Base-by-base conservation (phyloP, 2,797 vertebrate species). In the Sebastes hubbsi region DNA sequence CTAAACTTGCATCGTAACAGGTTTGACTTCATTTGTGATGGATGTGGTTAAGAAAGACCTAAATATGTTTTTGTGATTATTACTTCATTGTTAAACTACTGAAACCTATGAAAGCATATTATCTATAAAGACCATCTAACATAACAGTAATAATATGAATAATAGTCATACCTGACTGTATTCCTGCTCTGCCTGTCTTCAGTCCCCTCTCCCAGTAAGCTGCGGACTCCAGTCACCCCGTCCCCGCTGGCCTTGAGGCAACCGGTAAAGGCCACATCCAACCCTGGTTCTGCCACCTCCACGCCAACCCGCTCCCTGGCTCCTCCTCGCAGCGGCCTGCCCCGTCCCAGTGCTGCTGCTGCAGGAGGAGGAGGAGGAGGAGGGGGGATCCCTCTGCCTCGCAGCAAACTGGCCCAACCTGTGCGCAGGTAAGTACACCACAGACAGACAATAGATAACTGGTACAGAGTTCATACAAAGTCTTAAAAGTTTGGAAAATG, bases 391-490 rank as follows among this genome's bases (percentile, higher is more conserved):
- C 97, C 98, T 90, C 95, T 98, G 96, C 97, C 98, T 91, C 97
- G 98, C 75, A 99, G 98, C 95, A 99, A 99, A 91, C 96, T 99
- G 96, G 98, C 96, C 90, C 99, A 99, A 81, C 98, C 99, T 80
- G 96, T 99, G 81, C 97, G 98, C 94, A 97, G 98, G 99, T 99
- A 93, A 1, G 52, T 62, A 29, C 46, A 34, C 25, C 30, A 32
- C 70, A 83, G 4, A 42, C 62, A 61, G 29, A 2, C 18, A 12
- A 32, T 25, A 20, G 46, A 20, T 52, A 20, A 52, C 46, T 20
- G 46, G 20, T n/a, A 52, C 46, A 52, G 46, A 20, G 2, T 52
- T 52, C 20, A 1, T 46, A 18, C 42, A 46, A 46, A 46, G 42
- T 16, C 46, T 52, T 52, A 20, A 52, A 52, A 46, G 42, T 46